Evolutionary conservation across 2,113 vertebrate species (phyloP).

Genomic region (Zapornia atra): DNA sequence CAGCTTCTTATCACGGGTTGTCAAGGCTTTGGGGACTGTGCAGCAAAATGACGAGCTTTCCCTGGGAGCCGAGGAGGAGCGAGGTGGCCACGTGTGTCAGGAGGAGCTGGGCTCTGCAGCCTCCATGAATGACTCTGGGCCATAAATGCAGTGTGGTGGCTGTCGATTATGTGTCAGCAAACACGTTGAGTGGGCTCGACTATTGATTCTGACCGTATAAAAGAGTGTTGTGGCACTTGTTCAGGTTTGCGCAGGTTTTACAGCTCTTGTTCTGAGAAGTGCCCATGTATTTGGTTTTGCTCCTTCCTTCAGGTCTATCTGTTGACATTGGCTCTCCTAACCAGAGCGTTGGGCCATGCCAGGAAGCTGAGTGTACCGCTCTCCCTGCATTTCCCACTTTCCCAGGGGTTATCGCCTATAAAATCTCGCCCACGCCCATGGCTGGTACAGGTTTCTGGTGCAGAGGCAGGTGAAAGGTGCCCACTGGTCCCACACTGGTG

Average conservation of each 20-base stretch:
- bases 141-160: background rate
- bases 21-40: background rate
- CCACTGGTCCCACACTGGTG: rapidly evolving
- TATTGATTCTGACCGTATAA: constrained; percentile 59
- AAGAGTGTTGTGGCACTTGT: constrained; percentile 51
- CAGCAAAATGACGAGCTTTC: background rate
- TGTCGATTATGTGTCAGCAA: constrained; percentile 46
- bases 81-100: background rate
- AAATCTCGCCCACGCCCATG: background rate
- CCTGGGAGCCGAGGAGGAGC: background rate
- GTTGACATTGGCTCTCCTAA: constrained; percentile 70
- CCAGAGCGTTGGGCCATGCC: constrained; percentile 22
- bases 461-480: constrained; percentile 42
- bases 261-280: constrained; percentile 66
- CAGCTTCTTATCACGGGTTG: background rate
- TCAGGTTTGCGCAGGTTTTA: constrained; percentile 70
- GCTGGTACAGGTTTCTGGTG: background rate
- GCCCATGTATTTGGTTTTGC: constrained; percentile 65
- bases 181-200: constrained; percentile 21
- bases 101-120: background rate
- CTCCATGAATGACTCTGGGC: background rate
- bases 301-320: constrained; percentile 57
- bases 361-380: background rate
- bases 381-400: background rate
- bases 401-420: background rate